phyloP scores from a whole-genome alignment of 2,113 vertebrate genomes.

The Dascyllus trimaculatus region DNA sequence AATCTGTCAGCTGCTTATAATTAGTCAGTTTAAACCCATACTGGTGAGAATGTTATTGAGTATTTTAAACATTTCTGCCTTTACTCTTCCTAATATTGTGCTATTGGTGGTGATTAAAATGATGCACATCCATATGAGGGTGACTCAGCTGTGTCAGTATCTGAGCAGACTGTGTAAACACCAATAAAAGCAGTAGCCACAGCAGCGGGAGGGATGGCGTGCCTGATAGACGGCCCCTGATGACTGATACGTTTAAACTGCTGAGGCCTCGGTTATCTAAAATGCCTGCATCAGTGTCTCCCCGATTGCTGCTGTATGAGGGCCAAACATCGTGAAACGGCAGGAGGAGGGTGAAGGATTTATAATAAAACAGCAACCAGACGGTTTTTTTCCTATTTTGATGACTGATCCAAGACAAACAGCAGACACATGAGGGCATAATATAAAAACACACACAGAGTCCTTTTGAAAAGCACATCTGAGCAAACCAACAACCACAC shows the following conservation, averaged over 20 bases:
- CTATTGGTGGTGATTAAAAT: conserved; percentile 6
- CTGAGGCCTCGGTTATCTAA: conserved; percentile 24
- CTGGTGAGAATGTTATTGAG: background rate
- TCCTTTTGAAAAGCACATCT: background rate
- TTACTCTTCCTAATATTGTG: background rate
- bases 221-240: conserved; percentile 31
- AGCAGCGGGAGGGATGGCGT: background rate
- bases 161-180: conserved; percentile 37
- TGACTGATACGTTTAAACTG: conserved; percentile 46
- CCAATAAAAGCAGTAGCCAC: conserved; percentile 29
- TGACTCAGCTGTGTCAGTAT: conserved; percentile 31
- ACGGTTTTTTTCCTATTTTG: conserved; percentile 5
- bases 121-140: background rate
- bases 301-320: conserved; percentile 5
- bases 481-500: background rate
- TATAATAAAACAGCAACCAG: conserved; percentile 11
- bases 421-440: conserved; percentile 25
- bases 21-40: background rate
- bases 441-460: background rate
- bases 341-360: conserved; percentile 6
- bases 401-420: conserved; percentile 32
- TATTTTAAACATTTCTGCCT: background rate
- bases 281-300: conserved; percentile 55
- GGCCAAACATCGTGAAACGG: conserved; percentile 46
- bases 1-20: background rate